Percentiles rank a stretch among this genome's conserved stretches.
phyloP scores from a whole-genome alignment of 2,888 invertebrate genomes.

The Epirrita christyi region DNA sequence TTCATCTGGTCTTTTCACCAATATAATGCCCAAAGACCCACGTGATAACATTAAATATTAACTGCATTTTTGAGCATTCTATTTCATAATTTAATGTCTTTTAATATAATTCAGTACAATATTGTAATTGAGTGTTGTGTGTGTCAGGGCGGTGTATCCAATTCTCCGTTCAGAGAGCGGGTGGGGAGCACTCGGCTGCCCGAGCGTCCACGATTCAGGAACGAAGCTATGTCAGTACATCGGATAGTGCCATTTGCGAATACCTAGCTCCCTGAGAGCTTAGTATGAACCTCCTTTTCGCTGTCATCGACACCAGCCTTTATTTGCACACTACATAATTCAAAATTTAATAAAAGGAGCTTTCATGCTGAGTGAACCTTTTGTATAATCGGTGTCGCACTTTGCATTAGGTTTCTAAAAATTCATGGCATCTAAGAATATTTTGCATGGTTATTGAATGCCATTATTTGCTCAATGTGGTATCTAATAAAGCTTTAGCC shows the following conservation, averaged over 20 bases:
- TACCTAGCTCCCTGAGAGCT: not conserved
- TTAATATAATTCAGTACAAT: slow-evolving; percentile 25
- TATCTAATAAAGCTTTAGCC: not conserved
- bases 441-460: not conserved
- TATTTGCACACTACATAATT: not conserved
- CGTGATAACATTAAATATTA: not conserved
- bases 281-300: not conserved
- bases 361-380: not conserved
- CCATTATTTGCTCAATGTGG: slow-evolving; percentile 1
- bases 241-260: slow-evolving; percentile 24
- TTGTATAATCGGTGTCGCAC: slow-evolving; percentile 4
- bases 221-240: slow-evolving; percentile 84
- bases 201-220: slow-evolving; percentile 96
- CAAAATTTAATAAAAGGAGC: not conserved
- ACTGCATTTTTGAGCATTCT: slow-evolving; percentile 3
- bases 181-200: slow-evolving; percentile 94
- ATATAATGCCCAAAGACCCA: not conserved
- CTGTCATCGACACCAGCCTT: not conserved
- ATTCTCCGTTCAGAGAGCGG: slow-evolving; percentile 95
- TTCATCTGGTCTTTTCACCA: not conserved
- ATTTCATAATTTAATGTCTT: slow-evolving; percentile 22
- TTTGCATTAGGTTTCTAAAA: slow-evolving; percentile 5
- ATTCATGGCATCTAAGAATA: not conserved
- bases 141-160: slow-evolving; percentile 85
- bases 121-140: slow-evolving; percentile 65